phyloP scores from a whole-genome alignment of 2,888 invertebrate species.

The Phyllotreta cruciferae region DNA sequence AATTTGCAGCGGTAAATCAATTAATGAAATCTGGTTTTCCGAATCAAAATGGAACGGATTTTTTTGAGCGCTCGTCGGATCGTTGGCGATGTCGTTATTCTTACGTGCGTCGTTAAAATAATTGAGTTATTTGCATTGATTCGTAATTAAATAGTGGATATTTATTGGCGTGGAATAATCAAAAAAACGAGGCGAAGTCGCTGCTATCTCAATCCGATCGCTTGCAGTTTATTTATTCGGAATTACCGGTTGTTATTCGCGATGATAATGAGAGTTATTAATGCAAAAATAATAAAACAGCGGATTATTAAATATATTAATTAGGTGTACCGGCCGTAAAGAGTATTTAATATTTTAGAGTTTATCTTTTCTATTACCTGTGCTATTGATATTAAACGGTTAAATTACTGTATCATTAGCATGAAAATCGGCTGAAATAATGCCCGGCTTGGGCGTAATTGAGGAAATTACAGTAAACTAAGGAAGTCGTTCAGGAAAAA shows the following conservation, averaged over 20 bases:
- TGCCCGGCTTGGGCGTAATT: neutral
- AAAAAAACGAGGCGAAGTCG: neutral
- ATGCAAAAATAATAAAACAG: no score
- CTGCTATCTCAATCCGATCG: no score
- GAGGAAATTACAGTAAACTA: slow-evolving; percentile 8
- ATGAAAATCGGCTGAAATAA: no score
- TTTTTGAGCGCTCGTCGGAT: neutral
- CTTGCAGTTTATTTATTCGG: no score
- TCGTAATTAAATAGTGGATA: slow-evolving; percentile 13
- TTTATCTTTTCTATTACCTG: no score
- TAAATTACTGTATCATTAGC: no score
- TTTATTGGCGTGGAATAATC: neutral
- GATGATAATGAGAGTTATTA: no score
- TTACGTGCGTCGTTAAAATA: slow-evolving; percentile 21
- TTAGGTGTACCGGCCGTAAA: no score
- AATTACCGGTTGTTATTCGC: no score
- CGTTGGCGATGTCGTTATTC: slow-evolving; percentile 9
- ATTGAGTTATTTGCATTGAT: slow-evolving; percentile 23
- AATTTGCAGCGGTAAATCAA: slow-evolving; percentile 11
- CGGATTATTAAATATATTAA: no score
- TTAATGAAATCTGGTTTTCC: slow-evolving; percentile 11
- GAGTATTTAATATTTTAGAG: no score
- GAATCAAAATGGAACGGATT: slow-evolving; percentile 3
- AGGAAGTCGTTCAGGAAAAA: slow-evolving; percentile 7
- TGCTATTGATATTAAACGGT: no score